phyloP scores from a whole-genome alignment of 2,888 invertebrate genomes.

The Standfussiana lucernea region DNA sequence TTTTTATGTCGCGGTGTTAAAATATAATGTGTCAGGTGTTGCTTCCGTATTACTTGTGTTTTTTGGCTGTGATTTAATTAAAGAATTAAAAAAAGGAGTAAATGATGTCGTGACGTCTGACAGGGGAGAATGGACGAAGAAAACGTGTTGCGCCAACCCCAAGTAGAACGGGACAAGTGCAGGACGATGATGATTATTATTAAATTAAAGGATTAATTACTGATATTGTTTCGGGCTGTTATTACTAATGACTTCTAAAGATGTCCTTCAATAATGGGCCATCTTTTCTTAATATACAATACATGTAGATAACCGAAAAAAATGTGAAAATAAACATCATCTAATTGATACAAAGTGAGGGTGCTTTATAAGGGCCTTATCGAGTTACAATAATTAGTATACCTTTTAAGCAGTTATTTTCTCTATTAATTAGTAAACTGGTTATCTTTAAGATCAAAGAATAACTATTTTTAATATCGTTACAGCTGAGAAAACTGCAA shows the following conservation, averaged over 20 bases:
- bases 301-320: background rate
- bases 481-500: too few relatives aligned
- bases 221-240: background rate
- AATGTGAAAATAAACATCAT: constrained; percentile 10
- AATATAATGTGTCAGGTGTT: constrained; percentile 42
- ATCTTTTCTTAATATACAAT: background rate
- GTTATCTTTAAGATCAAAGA: background rate
- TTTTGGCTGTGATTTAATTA: constrained; percentile 5
- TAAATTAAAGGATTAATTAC: constrained; percentile 8
- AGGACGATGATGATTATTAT: too few relatives aligned
- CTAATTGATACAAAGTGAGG: background rate
- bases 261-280: background rate
- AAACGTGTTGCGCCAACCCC: too few relatives aligned
- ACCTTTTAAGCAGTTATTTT: background rate
- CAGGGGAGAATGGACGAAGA: too few relatives aligned
- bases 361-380: background rate
- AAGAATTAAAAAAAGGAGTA: too few relatives aligned
- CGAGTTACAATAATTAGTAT: background rate
- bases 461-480: background rate
- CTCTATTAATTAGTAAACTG: background rate
- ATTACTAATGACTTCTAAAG: background rate
- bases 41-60: constrained; percentile 20
- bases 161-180: too few relatives aligned
- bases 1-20: constrained; percentile 32
- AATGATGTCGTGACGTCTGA: too few relatives aligned